Conservation (phyloP, 2,888 invertebrate species). For the Sesamia inferens region DNA sequence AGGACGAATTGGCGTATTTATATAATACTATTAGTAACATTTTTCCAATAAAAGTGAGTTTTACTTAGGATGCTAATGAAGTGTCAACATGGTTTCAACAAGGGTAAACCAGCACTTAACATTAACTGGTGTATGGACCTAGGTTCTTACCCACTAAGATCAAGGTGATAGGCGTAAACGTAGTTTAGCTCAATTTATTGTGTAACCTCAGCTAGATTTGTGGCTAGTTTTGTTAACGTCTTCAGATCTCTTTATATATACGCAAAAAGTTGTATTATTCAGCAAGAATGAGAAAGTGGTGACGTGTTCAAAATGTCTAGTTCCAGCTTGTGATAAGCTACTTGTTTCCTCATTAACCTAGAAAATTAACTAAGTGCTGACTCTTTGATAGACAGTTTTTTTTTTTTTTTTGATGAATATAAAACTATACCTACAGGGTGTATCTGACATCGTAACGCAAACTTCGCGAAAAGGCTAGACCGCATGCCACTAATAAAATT, state of each 20-base stretch:
- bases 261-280: constrained; percentile 14
- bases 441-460: no score
- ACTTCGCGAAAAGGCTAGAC: no score
- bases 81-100: constrained; percentile 1
- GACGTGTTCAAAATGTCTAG: constrained; percentile 22
- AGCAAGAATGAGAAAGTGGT: constrained; percentile 30
- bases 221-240: not conserved
- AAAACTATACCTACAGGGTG: no score
- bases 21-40: constrained; percentile 88
- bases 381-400: not conserved
- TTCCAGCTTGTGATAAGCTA: constrained; percentile 7
- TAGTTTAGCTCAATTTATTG: constrained; percentile 1
- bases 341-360: not conserved
- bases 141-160: not conserved
- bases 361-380: not conserved
- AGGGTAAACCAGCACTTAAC: not conserved
- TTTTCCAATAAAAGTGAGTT: constrained; percentile 82
- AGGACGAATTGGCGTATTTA: constrained; percentile 91
- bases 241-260: constrained; percentile 1
- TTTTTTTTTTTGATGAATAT: not conserved
- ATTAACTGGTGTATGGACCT: not conserved
- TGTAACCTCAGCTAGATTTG: not conserved
- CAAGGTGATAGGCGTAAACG: not conserved
- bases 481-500: no score
- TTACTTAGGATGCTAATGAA: constrained; percentile 18